Percentiles rank a stretch among this genome's conserved stretches.
These are phyloP conservation scores for Drosophila murphyi DNA, from an alignment of 1,140 invertebrate genomes.

Conservation along the genomic window DNA sequence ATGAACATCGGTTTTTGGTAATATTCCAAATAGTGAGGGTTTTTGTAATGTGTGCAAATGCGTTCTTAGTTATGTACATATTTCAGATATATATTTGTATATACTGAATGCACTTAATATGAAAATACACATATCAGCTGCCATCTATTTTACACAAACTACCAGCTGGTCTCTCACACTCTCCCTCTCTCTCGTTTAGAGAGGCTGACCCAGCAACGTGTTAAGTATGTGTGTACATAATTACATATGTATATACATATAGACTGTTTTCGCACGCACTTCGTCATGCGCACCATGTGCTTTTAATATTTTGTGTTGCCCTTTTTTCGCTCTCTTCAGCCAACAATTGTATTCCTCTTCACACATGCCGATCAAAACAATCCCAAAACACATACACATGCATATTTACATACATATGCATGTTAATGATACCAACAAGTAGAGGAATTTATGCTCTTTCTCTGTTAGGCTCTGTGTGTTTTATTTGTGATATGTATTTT, in stretches of 20 bases:
- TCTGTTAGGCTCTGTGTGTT: background rate
- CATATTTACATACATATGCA: conserved; percentile 6
- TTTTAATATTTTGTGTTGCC: conserved; percentile 42
- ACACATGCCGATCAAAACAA: conserved; percentile 25
- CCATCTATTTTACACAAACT: conserved; percentile 3
- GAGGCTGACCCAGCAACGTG: conserved; percentile 36
- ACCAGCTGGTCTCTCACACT: conserved; percentile 1
- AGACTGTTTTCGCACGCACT: conserved; percentile 29
- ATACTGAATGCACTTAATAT: background rate
- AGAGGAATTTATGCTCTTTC: background rate
- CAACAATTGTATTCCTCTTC: background rate
- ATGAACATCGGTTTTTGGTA: background rate
- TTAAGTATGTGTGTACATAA: conserved; percentile 1
- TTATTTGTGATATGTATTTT: background rate
- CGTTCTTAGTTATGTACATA: background rate
- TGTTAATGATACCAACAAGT: background rate
- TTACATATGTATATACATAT: conserved; percentile 14
- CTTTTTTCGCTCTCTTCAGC: conserved; percentile 28
- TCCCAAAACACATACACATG: conserved; percentile 6
- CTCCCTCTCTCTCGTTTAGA: background rate
- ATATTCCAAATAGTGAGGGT: conserved; percentile 2
- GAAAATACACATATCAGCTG: background rate
- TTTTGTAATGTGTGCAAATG: background rate
- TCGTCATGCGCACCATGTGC: conserved; percentile 84
- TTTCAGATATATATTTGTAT: conserved; percentile 1